Evolutionary conservation across 92 coral and sea anemone genomes (phyloP), one percentile per base, ranked within the genome.

Genomic region (Actinostola sp.): DNA sequence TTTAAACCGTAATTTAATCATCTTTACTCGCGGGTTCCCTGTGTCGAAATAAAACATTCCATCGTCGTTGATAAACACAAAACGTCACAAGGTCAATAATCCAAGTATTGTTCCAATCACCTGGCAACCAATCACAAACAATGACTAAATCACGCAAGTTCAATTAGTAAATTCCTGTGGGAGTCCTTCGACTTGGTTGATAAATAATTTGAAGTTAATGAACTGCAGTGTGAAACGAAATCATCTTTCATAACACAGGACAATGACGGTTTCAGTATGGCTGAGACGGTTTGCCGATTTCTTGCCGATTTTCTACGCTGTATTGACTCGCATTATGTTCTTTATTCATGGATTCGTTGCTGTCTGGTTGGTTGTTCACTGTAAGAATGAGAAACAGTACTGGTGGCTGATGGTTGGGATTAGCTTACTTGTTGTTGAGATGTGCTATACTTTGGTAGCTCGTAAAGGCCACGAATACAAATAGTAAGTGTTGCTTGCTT

Each of bases 401-500:
- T 93, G 98, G 98, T 67, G 83, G 73, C 80, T 90, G 8, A 71
- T 93, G 31, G 33, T 75, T 16, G 96, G 96, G 19, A 84, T 93
- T 35, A 77, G 87, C 27, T 72, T 83, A 24, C 76, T 93, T 70
- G 70, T 90, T 26, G 78, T 92, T 12, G 98, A 93, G 77, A 93
- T 92, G 90, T 61, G 78, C 26, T 93, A 93, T 65, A 93, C 98
- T 19, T 67, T 93, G 25, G 65, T 93, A 20, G 97, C 92, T 14
- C 86, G 98, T 24, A 89, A 86, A 82, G 98, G 98, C 58, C 97
- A 90, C 30, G 98, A 93, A 45, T 93, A 90, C 64, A 93, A 90
- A 73, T 93, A 93, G 98, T 93, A 82, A 87, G 98, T 85, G 10
- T 51, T 14, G 2, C n/a, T n/a, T n/a, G n/a, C n/a, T n/a, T n/a